These are phyloP conservation scores for Channa striata DNA, from an alignment of 2,797 vertebrate genomes.

Conservation along the genomic window DNA sequence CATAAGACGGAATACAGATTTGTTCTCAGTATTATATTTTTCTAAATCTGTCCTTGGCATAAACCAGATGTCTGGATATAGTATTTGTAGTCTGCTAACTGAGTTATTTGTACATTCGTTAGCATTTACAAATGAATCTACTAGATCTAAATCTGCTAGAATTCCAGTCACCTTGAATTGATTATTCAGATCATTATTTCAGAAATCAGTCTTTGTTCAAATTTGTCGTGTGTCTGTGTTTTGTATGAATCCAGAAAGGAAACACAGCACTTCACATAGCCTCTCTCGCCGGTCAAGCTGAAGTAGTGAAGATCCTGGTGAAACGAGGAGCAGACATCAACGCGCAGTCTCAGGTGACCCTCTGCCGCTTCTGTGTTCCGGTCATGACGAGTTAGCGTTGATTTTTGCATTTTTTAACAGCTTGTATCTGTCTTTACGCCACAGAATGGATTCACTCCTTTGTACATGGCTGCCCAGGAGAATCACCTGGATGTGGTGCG, in stretches of 20 bases:
- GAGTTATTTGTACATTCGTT: neutral
- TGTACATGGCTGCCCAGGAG: constrained; percentile 99
- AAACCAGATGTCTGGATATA: too few relatives aligned
- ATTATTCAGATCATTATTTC: neutral
- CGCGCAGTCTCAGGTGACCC: constrained; percentile 93
- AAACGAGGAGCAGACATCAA: constrained; percentile 97
- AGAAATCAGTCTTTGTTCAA: neutral
- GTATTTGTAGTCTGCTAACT: too few relatives aligned
- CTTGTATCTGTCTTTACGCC: constrained; percentile 5
- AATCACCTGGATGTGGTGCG: constrained; percentile 98
- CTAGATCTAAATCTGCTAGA: too few relatives aligned
- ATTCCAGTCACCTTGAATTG: neutral
- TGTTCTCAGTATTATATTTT: too few relatives aligned
- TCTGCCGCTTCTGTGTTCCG: neutral
- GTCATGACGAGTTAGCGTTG: too few relatives aligned
- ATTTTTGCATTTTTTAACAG: neutral
- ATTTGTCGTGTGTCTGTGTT: neutral
- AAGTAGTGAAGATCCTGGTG: constrained; percentile 94
- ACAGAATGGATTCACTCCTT: constrained; percentile 98
- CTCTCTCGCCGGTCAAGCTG: constrained; percentile 94
- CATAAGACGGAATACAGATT: too few relatives aligned
- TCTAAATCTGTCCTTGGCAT: too few relatives aligned
- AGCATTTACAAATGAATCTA: too few relatives aligned
- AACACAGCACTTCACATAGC: constrained; percentile 98
- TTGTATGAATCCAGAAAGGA: constrained; percentile 88